Percentiles rank a stretch among this genome's conserved stretches.
phyloP scores from a whole-genome alignment of 2,797 vertebrate species.

The Artibeus jamaicensis region DNA sequence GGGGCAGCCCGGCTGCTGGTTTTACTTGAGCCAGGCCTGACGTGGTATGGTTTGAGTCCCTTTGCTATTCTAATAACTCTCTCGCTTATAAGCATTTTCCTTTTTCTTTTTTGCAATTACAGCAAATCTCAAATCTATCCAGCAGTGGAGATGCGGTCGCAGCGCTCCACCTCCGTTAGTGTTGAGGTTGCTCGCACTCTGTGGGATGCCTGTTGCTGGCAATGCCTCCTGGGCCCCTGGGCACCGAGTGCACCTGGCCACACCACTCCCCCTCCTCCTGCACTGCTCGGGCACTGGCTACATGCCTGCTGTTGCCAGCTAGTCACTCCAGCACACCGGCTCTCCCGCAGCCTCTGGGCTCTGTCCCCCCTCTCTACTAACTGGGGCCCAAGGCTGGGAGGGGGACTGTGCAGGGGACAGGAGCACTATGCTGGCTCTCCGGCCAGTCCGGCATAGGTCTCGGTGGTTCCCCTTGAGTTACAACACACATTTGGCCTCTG shows the following conservation, averaged over 20 bases:
- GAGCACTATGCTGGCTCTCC: not conserved
- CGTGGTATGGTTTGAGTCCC: not conserved
- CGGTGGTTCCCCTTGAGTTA: not conserved
- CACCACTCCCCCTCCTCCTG: not conserved
- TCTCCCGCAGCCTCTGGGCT: not conserved
- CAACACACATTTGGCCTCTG: not conserved
- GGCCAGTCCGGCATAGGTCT: not conserved
- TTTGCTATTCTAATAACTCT: not conserved
- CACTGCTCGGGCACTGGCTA: not conserved
- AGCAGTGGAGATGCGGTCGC: not conserved
- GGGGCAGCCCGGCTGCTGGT: not conserved
- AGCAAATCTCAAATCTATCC: not conserved
- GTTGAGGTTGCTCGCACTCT: not conserved
- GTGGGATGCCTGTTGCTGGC: not conserved
- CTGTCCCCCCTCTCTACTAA: not conserved
- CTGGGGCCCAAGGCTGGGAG: not conserved
- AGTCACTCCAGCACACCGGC: not conserved
- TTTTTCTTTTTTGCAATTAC: not conserved
- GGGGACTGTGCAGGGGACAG: not conserved
- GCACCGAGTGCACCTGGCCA: fast-evolving
- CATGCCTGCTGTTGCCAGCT: not conserved
- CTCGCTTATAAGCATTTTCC: not conserved
- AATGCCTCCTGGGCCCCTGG: not conserved
- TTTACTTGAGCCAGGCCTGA: not conserved
- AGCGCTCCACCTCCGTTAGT: not conserved